A percentile compares a stretch with the other conserved stretches of the same genome.
Conservation (phyloP, 2,888 invertebrate genomes). For the Apotomis turbidana region DNA sequence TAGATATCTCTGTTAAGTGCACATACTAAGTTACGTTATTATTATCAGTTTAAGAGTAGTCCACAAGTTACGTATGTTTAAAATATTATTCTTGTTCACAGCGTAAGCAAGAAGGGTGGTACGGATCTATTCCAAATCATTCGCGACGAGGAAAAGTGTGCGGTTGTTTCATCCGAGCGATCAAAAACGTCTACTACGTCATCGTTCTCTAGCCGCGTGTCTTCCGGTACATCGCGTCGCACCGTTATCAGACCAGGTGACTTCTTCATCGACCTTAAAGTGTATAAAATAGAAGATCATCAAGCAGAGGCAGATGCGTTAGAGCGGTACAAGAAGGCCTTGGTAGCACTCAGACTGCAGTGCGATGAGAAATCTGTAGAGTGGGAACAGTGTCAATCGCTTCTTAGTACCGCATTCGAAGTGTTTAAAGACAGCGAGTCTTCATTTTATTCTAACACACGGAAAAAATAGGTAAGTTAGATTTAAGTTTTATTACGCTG, state of each 20-base stretch:
- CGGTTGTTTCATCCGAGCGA: not conserved
- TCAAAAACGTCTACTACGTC: not conserved
- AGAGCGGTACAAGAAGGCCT: constrained; percentile 2
- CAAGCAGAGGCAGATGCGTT: not conserved
- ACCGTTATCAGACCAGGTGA: constrained; percentile 1
- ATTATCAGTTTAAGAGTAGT: too few relatives aligned
- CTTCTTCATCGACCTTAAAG: constrained; percentile 6
- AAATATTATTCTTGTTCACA: constrained; percentile 12
- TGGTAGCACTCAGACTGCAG: constrained; percentile 2
- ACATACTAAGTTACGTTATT: too few relatives aligned
- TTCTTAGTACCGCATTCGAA: not conserved
- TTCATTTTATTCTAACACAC: not conserved
- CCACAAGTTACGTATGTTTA: not conserved
- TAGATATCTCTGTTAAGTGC: too few relatives aligned
- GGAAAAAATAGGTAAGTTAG: not conserved
- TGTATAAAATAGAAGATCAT: not conserved
- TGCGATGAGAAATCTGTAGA: not conserved
- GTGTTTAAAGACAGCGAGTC: not conserved
- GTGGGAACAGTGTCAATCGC: not conserved
- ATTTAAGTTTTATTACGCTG: not conserved
- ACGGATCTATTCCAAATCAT: constrained; percentile 11
- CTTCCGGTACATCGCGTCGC: constrained; percentile 10
- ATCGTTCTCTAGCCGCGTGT: constrained; percentile 9
- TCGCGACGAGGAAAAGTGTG: not conserved
- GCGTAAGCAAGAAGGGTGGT: constrained; percentile 1